Conservation (phyloP, 1,140 invertebrate genomes). For the Phymorhynchus buccinoides region DNA sequence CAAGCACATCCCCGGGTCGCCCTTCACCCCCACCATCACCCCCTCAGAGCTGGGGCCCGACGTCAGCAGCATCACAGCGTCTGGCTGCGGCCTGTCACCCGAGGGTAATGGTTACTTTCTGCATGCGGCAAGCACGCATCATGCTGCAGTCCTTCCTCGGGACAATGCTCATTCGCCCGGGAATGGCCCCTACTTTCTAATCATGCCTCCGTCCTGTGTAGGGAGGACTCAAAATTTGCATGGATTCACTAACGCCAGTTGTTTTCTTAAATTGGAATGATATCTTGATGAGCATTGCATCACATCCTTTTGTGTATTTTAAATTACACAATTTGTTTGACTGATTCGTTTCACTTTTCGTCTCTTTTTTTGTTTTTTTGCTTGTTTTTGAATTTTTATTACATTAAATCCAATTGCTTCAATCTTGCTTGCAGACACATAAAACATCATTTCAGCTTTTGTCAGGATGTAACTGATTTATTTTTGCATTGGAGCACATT, state of each 20-base stretch:
- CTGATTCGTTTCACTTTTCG: not conserved
- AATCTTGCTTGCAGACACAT: too few species aligned
- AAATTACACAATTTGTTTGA: not conserved
- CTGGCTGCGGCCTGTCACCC: slow-evolving; percentile 84
- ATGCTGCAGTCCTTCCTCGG: not conserved
- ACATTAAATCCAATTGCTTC: too few species aligned
- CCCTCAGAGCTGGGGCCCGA: slow-evolving; percentile 78
- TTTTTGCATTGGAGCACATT: too few species aligned
- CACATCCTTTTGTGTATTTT: not conserved
- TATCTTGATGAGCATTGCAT: not conserved
- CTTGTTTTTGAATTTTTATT: not conserved
- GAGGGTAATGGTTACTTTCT: slow-evolving; percentile 76
- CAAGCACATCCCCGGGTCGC: slow-evolving; percentile 95
- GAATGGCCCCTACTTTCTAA: not conserved
- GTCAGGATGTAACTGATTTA: too few species aligned
- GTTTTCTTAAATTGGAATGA: not conserved
- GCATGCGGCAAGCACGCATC: not conserved
- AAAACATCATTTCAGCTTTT: too few species aligned
- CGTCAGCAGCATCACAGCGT: slow-evolving; percentile 75
- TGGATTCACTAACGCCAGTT: not conserved
- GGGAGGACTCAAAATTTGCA: not conserved
- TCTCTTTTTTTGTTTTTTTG: not conserved
- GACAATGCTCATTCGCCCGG: not conserved
- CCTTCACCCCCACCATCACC: slow-evolving; percentile 90
- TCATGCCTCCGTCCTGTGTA: not conserved